Base-by-base conservation (phyloP, 2,888 invertebrate genomes). In the Andrena minutula region DNA sequence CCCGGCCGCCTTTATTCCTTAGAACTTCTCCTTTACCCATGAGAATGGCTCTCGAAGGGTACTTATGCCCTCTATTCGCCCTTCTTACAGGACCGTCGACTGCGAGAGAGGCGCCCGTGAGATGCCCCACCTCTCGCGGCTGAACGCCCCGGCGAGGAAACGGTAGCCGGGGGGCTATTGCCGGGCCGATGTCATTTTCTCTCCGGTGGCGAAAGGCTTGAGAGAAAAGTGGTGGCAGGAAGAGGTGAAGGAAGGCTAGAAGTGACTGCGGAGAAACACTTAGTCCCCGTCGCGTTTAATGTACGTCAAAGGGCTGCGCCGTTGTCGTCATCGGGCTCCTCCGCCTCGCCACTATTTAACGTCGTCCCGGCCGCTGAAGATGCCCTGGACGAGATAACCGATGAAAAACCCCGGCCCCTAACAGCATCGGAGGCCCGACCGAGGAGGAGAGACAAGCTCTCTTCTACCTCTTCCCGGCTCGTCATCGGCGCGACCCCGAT, bases 221-320 rank as follows among this genome's bases (percentile, higher is more conserved):
- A 84, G 78, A 78, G 75, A 78, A 66, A 75, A 76, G 70, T 65
- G 51, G 75, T 30, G 78, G 76, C 66, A 79, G 77, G 60, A 87
- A 84, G 82, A 78, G 75, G 76, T 69, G 68, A 73, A 75, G 71
- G 68, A 86, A 75, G 82, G 80, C 75, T 68, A 83, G 80, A 83
- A 76, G 81, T 75, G 78, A 85, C 86, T 76, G 84, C 79, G 83
- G 85, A 88, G 88, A 88, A 91, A 90, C 91, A 91, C 91, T 92
- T 89, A 90, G 90, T 85, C 87, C 87, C 82, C 83, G 87, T 87
- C 89, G 82, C 82, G 85, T 89, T 90, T 90, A 92, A 90, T 90
- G 86, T 86, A 84, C 87, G 89, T 92, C 90, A 91, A 91, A 92
- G 88, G 86, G 83, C 82, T 75, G 85, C 26, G n/a, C 86, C 88